These are phyloP conservation scores for Cantharis nigra DNA, from an alignment of 2,888 invertebrate species.

Conservation along the genomic window DNA sequence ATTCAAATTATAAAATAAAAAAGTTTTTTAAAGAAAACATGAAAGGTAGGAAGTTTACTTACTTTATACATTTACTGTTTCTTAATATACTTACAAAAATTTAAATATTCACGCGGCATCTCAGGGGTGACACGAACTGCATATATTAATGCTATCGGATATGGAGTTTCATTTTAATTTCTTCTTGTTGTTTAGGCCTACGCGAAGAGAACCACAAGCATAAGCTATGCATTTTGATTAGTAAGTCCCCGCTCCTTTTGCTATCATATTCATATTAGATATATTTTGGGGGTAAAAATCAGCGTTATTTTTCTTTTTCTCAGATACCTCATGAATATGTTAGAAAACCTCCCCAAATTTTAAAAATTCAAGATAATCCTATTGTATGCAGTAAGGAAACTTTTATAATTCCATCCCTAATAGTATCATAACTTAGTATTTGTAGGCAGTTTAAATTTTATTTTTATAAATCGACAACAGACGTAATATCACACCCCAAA, in stretches of 20 bases:
- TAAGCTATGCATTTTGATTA: slow-evolving; percentile 56
- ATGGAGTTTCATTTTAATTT: slow-evolving; percentile 38
- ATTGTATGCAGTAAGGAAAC: neutral
- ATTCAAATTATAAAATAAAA: neutral
- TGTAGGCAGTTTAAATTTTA: neutral
- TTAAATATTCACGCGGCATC: slow-evolving; percentile 30
- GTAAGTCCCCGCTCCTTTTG: slow-evolving; percentile 47
- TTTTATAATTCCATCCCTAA: neutral
- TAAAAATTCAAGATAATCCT: slow-evolving; percentile 10
- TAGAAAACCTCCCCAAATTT: slow-evolving; percentile 22
- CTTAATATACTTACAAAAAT: slow-evolving; percentile 27
- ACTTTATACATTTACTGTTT: slow-evolving; percentile 5
- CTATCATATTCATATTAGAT: slow-evolving; percentile 54
- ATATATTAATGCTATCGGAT: slow-evolving; percentile 34
- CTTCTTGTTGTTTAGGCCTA: slow-evolving; percentile 50
- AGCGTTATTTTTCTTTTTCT: slow-evolving; percentile 47
- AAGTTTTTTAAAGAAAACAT: slow-evolving; percentile 4
- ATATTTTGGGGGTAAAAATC: slow-evolving; percentile 55
- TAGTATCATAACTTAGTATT: neutral
- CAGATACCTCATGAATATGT: slow-evolving; percentile 31
- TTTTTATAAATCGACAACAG: neutral
- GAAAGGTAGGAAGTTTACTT: neutral
- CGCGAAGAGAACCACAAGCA: slow-evolving; percentile 44
- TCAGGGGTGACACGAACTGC: slow-evolving; percentile 30
- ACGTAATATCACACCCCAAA: neutral